Evolutionary conservation across 2,113 vertebrate species (phyloP), one percentile per base, ranked within the genome.

Genomic region (Larimichthys crocea): DNA sequence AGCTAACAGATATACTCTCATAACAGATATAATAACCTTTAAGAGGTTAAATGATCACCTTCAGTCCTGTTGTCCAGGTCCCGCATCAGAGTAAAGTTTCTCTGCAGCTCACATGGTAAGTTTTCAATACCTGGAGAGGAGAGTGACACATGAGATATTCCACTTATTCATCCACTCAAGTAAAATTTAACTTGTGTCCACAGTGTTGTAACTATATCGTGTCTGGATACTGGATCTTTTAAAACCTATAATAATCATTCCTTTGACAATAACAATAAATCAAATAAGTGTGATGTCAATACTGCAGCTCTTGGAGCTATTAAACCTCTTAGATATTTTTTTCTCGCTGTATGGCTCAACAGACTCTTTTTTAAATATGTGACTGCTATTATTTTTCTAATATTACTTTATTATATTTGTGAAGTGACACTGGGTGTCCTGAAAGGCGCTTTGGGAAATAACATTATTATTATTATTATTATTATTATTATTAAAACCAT

Each of bases 11-110:
- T 56, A 56, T 65, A 42, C 10, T 14, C 42, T 5, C 15, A 42
- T 20, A 50, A 3, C 42, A 48, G 14, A 66, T 26, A 29, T 42
- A 19, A 46, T 12, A 48, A 63, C 12, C 35, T 57, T 4, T 35
- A 62, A 22, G 15, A 71, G 1, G 60, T 24, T 17, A 61, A 67
- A 82, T 46, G 0, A 91, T 35, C 67, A 99, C 97, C 98, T 96
- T 99, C 98, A 10, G 98, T 99, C 74, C 97, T 94, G 84, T 97
- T 98, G 83, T 99, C 98, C 88, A 99, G 88, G 83, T 99, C 98
- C 63, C 97, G 93, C 98, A 99, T 99, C 87, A 99, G 93, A 71
- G 98, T 98, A 77, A 99, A 99, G 90, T 99, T 99, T 86, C 98
- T 96, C 86, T 99, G 98, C 48, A 99, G 95, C 26, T 99, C 98